Conservation (phyloP, 2,797 vertebrate species). For the Amblyraja radiata region DNA sequence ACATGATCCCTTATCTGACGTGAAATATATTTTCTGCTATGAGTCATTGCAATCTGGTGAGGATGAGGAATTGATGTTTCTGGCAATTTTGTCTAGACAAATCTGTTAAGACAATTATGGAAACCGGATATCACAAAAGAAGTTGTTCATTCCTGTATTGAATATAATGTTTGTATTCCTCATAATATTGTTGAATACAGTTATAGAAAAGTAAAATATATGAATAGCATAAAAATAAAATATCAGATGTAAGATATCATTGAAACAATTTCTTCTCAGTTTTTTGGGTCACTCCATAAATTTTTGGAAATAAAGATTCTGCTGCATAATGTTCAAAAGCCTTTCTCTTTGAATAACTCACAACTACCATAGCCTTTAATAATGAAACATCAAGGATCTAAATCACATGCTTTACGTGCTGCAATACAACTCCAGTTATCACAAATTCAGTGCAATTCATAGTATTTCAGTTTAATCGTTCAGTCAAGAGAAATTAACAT, state of each 20-base stretch:
- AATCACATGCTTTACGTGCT: not conserved
- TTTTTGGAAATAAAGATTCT: not conserved
- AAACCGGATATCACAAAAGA: not conserved
- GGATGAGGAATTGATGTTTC: not conserved
- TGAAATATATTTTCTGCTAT: not conserved
- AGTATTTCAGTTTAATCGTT: not conserved
- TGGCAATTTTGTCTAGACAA: not conserved
- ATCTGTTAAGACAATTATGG: not conserved
- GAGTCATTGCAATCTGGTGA: not conserved
- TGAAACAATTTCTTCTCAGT: not conserved
- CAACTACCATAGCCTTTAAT: not conserved
- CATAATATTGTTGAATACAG: not conserved
- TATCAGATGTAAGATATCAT: not conserved
- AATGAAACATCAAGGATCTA: not conserved
- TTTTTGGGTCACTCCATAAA: not conserved
- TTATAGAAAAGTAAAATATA: not conserved
- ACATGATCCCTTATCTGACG: not conserved
- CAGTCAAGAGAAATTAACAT: not conserved
- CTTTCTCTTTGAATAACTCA: constrained; percentile 6
- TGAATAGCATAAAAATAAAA: not conserved
- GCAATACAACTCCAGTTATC: not conserved
- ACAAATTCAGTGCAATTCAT: not conserved
- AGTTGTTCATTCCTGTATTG: not conserved
- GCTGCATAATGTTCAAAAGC: not conserved
- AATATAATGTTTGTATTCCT: constrained; percentile 23